Percentiles rank a stretch among this genome's conserved stretches.
Conservation (phyloP, 2,888 invertebrate genomes). For the Ophraella communa region DNA sequence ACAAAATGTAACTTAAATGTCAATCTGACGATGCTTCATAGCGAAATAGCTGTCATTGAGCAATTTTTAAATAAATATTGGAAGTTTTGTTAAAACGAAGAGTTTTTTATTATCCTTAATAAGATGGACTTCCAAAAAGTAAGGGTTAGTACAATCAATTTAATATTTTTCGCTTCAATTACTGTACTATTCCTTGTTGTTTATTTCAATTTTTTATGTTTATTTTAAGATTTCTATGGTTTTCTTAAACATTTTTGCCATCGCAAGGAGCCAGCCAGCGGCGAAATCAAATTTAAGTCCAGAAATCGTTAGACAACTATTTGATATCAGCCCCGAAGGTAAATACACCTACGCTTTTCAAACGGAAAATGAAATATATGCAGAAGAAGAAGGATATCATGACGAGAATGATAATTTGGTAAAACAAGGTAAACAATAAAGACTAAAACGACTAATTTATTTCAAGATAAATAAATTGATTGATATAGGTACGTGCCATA, state of each 20-base stretch:
- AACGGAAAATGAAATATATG: constrained; percentile 66
- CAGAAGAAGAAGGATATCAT: constrained; percentile 51
- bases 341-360: constrained; percentile 64
- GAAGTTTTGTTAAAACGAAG: no score
- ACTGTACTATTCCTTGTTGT: no score
- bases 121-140: no score
- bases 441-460: background rate
- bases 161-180: no score
- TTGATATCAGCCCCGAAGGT: constrained; percentile 39
- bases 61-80: no score
- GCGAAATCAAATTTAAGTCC: background rate
- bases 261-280: background rate
- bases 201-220: no score
- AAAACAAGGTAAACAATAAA: constrained; percentile 23
- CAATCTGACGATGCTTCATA: no score
- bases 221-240: background rate
- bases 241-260: background rate
- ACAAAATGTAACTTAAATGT: no score
- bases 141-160: no score
- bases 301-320: constrained; percentile 2
- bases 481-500: no score
- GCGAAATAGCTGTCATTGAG: no score
- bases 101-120: no score
- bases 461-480: background rate
- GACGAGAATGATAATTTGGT: constrained; percentile 52